Percentiles rank a stretch among this genome's conserved stretches.
phyloP scores from a whole-genome alignment of 2,888 invertebrate genomes.

The Unio pictorum region DNA sequence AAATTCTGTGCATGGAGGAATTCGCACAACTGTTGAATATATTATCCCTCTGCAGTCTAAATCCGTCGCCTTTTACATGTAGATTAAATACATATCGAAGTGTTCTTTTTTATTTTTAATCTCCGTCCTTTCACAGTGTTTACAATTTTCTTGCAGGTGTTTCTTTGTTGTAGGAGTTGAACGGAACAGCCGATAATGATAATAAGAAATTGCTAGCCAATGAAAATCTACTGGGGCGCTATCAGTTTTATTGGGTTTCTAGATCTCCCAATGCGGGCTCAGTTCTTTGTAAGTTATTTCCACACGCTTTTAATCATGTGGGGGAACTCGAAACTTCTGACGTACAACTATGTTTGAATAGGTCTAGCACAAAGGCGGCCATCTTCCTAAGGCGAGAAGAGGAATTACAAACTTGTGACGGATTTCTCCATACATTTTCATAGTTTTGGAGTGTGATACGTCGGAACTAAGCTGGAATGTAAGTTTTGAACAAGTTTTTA shows the following conservation, averaged over 20 bases:
- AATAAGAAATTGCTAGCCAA: constrained; percentile 30
- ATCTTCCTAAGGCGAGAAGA: constrained; percentile 25
- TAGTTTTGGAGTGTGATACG: neutral
- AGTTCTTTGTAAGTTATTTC: constrained; percentile 5
- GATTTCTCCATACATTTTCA: constrained; percentile 2
- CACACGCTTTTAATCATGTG: constrained; percentile 18
- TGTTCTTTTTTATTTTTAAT: too few relatives aligned
- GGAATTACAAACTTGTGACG: constrained; percentile 1
- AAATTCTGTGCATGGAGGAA: too few relatives aligned
- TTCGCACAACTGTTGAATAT: too few relatives aligned
- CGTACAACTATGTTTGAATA: constrained; percentile 40
- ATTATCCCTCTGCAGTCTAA: too few relatives aligned
- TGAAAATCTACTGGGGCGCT: constrained; percentile 25
- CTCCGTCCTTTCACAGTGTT: too few relatives aligned
- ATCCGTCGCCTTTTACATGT: too few relatives aligned
- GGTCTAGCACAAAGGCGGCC: constrained; percentile 51
- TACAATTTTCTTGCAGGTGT: constrained; percentile 2
- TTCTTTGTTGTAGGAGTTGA: constrained; percentile 26
- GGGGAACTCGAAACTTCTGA: constrained; percentile 43
- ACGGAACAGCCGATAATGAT: constrained; percentile 42
- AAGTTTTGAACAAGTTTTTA: constrained; percentile 5
- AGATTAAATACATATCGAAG: too few relatives aligned
- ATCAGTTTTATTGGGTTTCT: constrained; percentile 15
- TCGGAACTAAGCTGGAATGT: neutral
- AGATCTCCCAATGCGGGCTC: constrained; percentile 15